These are phyloP conservation scores for Tauraco erythrolophus DNA, from an alignment of 2,113 vertebrate genomes.

Conservation along the genomic window DNA sequence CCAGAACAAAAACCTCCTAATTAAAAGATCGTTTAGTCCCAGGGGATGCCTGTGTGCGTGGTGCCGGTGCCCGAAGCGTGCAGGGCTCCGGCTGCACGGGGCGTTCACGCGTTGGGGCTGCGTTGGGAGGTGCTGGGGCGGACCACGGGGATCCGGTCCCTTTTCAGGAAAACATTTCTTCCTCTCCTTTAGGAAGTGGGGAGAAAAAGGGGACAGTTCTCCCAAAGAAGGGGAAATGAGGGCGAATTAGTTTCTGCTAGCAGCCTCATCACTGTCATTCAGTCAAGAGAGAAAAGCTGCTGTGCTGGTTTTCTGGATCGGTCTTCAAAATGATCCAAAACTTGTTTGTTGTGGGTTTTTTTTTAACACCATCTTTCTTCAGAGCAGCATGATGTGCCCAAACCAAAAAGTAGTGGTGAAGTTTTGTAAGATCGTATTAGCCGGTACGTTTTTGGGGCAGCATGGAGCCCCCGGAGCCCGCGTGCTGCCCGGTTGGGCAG, in stretches of 20 bases:
- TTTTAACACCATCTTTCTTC: not conserved
- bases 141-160: not conserved
- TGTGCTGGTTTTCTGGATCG: not conserved
- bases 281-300: not conserved
- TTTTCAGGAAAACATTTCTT: not conserved
- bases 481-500: not conserved
- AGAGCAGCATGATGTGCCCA: not conserved
- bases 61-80: not conserved
- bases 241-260: not conserved
- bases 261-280: fast-evolving
- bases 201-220: not conserved
- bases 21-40: not conserved
- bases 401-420: fast-evolving
- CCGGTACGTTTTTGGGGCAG: not conserved
- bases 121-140: not conserved
- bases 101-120: not conserved
- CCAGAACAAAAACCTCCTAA: not conserved
- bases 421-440: fast-evolving
- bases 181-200: not conserved
- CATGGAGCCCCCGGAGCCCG: not conserved
- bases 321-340: not conserved
- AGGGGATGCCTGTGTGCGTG: not conserved
- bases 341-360: too few species aligned
- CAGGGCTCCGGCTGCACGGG: not conserved
- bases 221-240: not conserved